Percentiles rank a stretch among this genome's conserved stretches.
phyloP scores from a whole-genome alignment of 2,113 vertebrate genomes.

The Desmodus rotundus region DNA sequence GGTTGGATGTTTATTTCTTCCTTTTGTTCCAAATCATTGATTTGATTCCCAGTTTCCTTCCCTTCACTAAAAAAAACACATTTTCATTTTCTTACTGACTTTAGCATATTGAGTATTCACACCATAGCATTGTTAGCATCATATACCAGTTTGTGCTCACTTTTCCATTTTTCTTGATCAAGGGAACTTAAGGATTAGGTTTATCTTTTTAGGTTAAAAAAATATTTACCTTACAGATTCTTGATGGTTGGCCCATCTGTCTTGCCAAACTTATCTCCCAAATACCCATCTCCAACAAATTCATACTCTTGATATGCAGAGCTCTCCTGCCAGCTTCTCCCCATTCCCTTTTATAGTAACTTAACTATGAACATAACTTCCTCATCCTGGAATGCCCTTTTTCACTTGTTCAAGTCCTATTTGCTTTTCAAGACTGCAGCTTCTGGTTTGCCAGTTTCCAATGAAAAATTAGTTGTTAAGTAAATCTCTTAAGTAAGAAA shows the following conservation, averaged over 20 bases:
- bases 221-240: background rate
- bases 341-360: background rate
- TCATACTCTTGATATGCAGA: background rate
- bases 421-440: background rate
- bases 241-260: background rate
- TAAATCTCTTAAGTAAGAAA: background rate
- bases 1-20: too few species aligned
- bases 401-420: background rate
- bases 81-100: conserved; percentile 15
- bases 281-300: background rate
- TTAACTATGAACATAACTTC: background rate
- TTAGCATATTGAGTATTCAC: background rate
- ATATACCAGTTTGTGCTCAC: background rate
- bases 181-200: background rate
- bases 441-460: background rate
- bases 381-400: background rate
- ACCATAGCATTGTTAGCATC: background rate
- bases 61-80: background rate
- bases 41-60: too few species aligned
- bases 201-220: background rate
- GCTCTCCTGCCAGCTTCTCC: background rate
- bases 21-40: too few species aligned
- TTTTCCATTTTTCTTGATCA: conserved; percentile 37
- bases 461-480: conserved; percentile 21
- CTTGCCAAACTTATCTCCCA: background rate